Evolutionary conservation across 2,888 invertebrate genomes (phyloP), one percentile per base, ranked within the genome.

Genomic region (Amaurobius ferox): DNA sequence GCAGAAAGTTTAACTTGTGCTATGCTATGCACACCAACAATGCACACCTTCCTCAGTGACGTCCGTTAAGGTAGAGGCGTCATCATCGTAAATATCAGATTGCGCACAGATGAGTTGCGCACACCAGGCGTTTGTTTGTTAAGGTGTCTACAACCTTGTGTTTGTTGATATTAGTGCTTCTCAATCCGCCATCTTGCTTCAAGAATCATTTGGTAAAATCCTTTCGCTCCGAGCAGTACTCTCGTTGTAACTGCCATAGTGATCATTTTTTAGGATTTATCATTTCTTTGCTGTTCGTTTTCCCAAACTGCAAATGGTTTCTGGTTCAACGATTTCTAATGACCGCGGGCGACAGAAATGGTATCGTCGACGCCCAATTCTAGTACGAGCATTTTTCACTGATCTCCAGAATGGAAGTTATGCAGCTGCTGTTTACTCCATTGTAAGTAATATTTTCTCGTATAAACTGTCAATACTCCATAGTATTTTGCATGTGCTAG

Each of bases 361-460:
- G 89, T 89, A 88, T 74, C 86, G 89, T 28, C 78, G 89, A 79
- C 94, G 95, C 89, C 97, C 97, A 0, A 93, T 97, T 88, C 92
- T 97, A 0, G 94, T 95, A 88, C 95, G 96, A 92, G 95, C 96
- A 7, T 93, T 94, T 88, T 93, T 96, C 83, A 92, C 97, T 81
- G 96, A 97, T 90, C 94, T 97, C 62, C 97, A 97, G 90, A 93
- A 96, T 90, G 95, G 95, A 23, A 95, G 97, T 0, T 92, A 97
- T 89, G 91, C 96, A 6, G 94, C 95, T 26, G 95, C 94, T 6
- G 93, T 95, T 89, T 95, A 96, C 91, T 94, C 96, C 68, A 91
- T 97, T 90, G 97, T 97, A 93, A 93, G 94, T 92, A 61, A 23
- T 55, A 23, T 19, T 55, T 5, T 16, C 3, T 23, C 16, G 5